A percentile compares a stretch with the other conserved stretches of the same genome.
These are phyloP conservation scores for Bellardia bayeri DNA, from an alignment of 2,888 invertebrate species.

Conservation along the genomic window DNA sequence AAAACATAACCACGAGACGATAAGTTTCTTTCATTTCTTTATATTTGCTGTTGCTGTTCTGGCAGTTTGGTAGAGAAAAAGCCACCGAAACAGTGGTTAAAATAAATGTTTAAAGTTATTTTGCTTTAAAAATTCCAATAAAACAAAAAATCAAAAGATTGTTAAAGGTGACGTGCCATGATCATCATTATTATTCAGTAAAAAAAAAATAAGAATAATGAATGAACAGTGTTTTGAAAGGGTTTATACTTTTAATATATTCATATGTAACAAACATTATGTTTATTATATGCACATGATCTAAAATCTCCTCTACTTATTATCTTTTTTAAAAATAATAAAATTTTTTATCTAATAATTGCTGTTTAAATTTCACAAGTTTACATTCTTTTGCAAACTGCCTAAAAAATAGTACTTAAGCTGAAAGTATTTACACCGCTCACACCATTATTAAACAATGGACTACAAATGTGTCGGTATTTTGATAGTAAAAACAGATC, in stretches of 20 bases:
- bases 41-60: not conserved
- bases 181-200: conserved; percentile 45
- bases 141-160: conserved; percentile 40
- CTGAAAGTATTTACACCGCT: conserved; percentile 7
- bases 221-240: too few species aligned
- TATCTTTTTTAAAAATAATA: too few species aligned
- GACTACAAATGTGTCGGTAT: conserved; percentile 56
- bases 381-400: not conserved
- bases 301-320: too few species aligned
- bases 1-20: too few species aligned
- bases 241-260: too few species aligned
- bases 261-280: too few species aligned
- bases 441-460: conserved; percentile 41
- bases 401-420: not conserved
- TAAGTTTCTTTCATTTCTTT: not conserved
- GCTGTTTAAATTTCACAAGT: not conserved
- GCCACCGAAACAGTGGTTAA: conserved; percentile 3
- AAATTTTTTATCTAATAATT: too few species aligned
- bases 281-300: too few species aligned
- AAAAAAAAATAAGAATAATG: conserved; percentile 17
- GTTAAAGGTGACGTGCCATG: conserved; percentile 30
- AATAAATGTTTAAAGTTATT: conserved; percentile 15
- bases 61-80: not conserved
- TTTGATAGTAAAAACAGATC: not conserved
- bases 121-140: not conserved